These are phyloP conservation scores for Chrysocyon brachyurus DNA, from an alignment of 2,797 vertebrate genomes.

Conservation along the genomic window DNA sequence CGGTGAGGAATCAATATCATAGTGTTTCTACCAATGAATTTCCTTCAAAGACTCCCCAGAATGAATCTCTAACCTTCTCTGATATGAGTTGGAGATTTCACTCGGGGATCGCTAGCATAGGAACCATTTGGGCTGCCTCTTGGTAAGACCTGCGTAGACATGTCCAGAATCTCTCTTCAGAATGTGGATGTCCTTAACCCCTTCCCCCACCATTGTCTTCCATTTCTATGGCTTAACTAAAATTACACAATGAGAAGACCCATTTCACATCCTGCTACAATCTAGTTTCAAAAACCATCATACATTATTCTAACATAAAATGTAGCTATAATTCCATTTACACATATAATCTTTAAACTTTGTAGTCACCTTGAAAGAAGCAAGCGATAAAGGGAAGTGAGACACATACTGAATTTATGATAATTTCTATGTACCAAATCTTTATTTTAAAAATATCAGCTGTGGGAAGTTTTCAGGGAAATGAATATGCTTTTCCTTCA, in stretches of 20 bases:
- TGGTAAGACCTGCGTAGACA: not conserved
- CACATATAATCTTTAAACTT: not conserved
- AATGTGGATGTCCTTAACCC: not conserved
- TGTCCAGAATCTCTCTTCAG: not conserved
- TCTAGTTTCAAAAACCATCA: not conserved
- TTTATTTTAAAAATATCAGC: not conserved
- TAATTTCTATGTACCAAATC: not conserved
- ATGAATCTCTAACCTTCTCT: not conserved
- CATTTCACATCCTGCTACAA: not conserved
- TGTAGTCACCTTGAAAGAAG: not conserved
- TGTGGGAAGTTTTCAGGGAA: not conserved
- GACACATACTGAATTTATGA: not conserved
- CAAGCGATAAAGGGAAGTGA: not conserved
- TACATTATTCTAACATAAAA: not conserved
- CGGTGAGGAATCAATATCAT: not conserved
- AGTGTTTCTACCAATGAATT: constrained; percentile 11
- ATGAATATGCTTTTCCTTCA: not conserved
- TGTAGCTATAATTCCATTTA: not conserved
- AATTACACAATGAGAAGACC: not conserved
- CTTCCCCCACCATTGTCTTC: not conserved
- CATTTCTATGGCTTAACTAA: not conserved
- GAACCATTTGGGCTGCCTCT: not conserved
- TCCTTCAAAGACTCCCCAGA: not conserved
- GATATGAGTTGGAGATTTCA: not conserved
- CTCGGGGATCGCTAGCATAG: not conserved